Conservation (phyloP, 1,140 invertebrate genomes). For the Pseudobourletiella spinata region DNA sequence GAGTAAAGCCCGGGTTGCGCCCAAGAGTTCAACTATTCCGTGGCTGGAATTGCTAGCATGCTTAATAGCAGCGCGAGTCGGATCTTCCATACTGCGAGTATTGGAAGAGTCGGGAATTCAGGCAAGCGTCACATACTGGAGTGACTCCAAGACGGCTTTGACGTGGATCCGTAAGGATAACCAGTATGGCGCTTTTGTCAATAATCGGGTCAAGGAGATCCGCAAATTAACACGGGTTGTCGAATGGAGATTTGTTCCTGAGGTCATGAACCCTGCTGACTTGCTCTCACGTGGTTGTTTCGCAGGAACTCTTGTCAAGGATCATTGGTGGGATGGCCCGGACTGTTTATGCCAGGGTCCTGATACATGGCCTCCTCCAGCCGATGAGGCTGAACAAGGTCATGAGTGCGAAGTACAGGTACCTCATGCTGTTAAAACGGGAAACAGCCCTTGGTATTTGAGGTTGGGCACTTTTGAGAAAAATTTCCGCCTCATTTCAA, state of each 20-base stretch:
- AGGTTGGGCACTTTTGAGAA: neutral
- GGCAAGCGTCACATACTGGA: conserved; percentile 31
- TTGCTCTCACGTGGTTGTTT: conserved; percentile 18
- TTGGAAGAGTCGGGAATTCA: conserved; percentile 8
- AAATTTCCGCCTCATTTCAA: neutral
- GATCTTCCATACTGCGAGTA: neutral
- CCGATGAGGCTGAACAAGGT: too few relatives aligned
- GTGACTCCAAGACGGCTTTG: conserved; percentile 38
- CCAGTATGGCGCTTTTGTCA: conserved; percentile 32
- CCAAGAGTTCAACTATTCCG: conserved; percentile 38
- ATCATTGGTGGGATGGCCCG: conserved; percentile 20
- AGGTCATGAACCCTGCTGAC: conserved; percentile 10
- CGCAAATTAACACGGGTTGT: neutral
- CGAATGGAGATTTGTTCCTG: conserved; percentile 17
- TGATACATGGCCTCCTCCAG: conserved; percentile 13
- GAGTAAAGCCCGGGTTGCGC: conserved; percentile 38
- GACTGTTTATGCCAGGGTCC: conserved; percentile 1
- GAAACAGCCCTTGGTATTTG: neutral
- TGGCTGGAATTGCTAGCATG: conserved; percentile 40
- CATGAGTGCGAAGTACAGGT: too few relatives aligned
- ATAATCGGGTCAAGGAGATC: conserved; percentile 34
- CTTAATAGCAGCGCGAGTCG: conserved; percentile 37
- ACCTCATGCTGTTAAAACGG: neutral
- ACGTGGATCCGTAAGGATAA: conserved; percentile 36
- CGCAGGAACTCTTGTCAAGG: neutral